These are phyloP conservation scores for Spatula clypeata DNA, from an alignment of 2,797 vertebrate genomes.

Conservation along the genomic window DNA sequence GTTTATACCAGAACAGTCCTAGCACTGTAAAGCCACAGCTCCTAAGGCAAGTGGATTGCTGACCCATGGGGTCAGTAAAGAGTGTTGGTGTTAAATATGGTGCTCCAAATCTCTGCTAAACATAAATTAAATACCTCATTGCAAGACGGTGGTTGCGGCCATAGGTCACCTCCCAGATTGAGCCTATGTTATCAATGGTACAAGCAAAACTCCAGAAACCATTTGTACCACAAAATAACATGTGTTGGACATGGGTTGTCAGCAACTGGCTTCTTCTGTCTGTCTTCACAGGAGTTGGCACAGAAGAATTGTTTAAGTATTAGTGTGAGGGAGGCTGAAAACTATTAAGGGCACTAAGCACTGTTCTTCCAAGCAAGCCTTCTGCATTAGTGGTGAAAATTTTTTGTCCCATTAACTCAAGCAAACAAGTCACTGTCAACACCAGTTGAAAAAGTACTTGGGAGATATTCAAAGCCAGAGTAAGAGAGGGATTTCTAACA, in stretches of 20 bases:
- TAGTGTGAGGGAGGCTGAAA: neutral
- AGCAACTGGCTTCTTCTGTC: neutral
- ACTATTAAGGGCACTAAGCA: neutral
- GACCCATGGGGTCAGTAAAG: too few species aligned
- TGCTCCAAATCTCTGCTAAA: neutral
- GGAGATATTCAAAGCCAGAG: neutral
- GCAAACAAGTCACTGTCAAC: neutral
- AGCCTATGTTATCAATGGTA: neutral
- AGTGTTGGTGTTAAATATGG: neutral
- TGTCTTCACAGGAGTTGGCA: neutral
- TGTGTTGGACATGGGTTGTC: neutral
- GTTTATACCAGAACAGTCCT: neutral
- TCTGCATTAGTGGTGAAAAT: neutral
- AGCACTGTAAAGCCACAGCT: neutral
- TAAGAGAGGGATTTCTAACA: neutral
- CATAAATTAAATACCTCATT: neutral
- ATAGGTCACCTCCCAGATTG: neutral
- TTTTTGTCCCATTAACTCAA: neutral
- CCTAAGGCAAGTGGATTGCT: neutral
- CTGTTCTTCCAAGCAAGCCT: neutral
- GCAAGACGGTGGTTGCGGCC: neutral
- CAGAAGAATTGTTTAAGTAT: neutral
- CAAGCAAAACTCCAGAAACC: neutral
- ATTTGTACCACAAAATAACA: neutral
- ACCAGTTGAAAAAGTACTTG: neutral